Conservation (phyloP, 2,888 invertebrate species). For the Odiellus spinosus region DNA sequence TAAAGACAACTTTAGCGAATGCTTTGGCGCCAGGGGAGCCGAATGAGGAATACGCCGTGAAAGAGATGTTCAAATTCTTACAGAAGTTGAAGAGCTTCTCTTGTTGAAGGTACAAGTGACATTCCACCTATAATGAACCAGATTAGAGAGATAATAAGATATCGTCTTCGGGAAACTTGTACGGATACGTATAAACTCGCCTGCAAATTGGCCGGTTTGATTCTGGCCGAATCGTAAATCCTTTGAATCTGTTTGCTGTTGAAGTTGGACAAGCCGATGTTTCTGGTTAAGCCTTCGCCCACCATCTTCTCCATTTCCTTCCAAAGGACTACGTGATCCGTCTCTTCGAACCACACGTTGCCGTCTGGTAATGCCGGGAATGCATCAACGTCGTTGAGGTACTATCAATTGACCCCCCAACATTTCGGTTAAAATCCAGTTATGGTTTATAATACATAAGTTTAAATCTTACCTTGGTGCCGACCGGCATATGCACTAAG, state of each 20-base stretch:
- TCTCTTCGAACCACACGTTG: too few relatives aligned
- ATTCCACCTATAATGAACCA: too few relatives aligned
- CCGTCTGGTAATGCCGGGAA: too few relatives aligned
- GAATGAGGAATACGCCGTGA: constrained; percentile 29
- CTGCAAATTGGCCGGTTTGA: constrained; percentile 43
- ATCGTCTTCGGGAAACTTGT: too few relatives aligned
- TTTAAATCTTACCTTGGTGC: constrained; percentile 51
- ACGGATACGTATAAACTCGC: too few relatives aligned
- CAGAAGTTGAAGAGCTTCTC: constrained; percentile 24
- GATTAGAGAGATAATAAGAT: too few relatives aligned
- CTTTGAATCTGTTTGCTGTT: constrained; percentile 53
- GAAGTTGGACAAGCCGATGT: constrained; percentile 74
- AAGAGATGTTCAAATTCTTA: constrained; percentile 23
- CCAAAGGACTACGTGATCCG: too few relatives aligned
- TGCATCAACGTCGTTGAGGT: too few relatives aligned
- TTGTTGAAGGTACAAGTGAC: constrained; percentile 28
- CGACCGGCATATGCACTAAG: constrained; percentile 80
- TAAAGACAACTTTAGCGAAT: too few relatives aligned
- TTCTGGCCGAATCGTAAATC: constrained; percentile 41
- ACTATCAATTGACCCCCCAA: too few relatives aligned
- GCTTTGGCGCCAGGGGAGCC: constrained; percentile 27
- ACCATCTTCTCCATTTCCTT: constrained; percentile 55
- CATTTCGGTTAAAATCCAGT: too few relatives aligned
- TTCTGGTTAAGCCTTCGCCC: constrained; percentile 47
- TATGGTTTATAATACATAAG: too few relatives aligned